phyloP scores from a whole-genome alignment of 2,113 vertebrate genomes.

The Mormyrus lacerda region DNA sequence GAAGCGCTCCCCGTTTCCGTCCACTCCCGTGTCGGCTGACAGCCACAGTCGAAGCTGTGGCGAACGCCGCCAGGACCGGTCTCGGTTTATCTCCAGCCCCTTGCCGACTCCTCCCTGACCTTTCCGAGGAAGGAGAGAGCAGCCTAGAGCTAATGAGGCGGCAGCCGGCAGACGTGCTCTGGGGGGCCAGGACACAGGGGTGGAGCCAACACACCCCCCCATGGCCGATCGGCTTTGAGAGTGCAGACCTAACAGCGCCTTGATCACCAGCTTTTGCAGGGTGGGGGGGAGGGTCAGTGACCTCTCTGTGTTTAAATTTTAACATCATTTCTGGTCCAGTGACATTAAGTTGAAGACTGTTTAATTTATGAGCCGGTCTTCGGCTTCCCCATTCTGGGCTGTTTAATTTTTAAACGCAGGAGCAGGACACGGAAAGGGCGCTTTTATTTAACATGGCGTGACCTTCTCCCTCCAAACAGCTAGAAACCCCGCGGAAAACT shows the following conservation, averaged over 20 bases:
- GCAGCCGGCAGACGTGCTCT: background rate
- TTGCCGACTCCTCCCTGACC: constrained; percentile 26
- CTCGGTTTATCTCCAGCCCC: constrained; percentile 14
- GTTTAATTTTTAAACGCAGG: constrained; percentile 46
- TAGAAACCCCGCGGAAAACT: background rate
- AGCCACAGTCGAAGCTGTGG: background rate
- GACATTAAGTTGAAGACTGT: constrained; percentile 40
- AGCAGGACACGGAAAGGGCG: constrained; percentile 28
- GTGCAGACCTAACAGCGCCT: background rate
- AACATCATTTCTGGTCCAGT: constrained; percentile 41
- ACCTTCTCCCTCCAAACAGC: background rate
- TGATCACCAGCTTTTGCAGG: background rate
- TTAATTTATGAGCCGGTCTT: constrained; percentile 47
- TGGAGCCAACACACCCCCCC: background rate
- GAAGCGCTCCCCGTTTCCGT: background rate
- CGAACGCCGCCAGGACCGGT: constrained; percentile 12
- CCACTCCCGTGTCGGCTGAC: background rate
- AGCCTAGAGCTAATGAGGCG: constrained; percentile 24
- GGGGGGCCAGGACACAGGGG: background rate
- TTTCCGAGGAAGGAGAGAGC: constrained; percentile 17
- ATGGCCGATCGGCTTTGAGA: background rate
- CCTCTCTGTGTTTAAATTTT: constrained; percentile 45
- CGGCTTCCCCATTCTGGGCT: constrained; percentile 32
- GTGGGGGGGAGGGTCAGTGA: constrained; percentile 22
- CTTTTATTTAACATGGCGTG: constrained; percentile 27